These are phyloP conservation scores for Chalcosyrphus nemorum DNA, from an alignment of 2,888 invertebrate species.

Conservation along the genomic window DNA sequence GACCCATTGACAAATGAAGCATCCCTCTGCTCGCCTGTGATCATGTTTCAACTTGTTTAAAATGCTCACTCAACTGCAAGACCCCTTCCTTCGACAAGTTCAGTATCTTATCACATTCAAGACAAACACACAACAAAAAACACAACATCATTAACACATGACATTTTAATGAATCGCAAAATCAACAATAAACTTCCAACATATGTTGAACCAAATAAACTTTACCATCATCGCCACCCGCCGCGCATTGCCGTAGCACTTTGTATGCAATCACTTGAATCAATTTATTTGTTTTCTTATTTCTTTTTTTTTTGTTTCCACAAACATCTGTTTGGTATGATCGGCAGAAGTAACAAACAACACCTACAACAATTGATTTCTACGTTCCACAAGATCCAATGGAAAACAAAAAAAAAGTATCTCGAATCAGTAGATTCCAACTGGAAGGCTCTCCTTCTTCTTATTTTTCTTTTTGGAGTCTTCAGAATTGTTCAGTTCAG, in stretches of 20 bases:
- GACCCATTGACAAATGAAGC: constrained; percentile 22
- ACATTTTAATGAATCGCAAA: constrained; percentile 77
- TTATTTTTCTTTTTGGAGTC: not conserved
- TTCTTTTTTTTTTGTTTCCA: not conserved
- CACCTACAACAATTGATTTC: constrained; percentile 54
- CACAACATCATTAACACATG: constrained; percentile 76
- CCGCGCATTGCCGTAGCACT: not conserved
- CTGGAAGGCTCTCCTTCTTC: constrained; percentile 38
- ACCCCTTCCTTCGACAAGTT: not conserved
- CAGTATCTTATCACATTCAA: constrained; percentile 31
- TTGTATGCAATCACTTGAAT: constrained; percentile 19
- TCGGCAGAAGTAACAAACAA: no score
- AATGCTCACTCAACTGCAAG: constrained; percentile 29
- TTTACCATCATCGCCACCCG: constrained; percentile 2
- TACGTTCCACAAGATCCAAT: constrained; percentile 48
- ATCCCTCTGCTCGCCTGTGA: not conserved
- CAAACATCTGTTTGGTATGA: constrained; percentile 16
- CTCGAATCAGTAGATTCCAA: constrained; percentile 25
- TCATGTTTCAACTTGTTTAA: constrained; percentile 35
- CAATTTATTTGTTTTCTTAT: not conserved
- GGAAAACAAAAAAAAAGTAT: constrained; percentile 6
- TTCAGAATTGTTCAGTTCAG: constrained; percentile 15
- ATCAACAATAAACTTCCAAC: constrained; percentile 62
- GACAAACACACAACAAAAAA: constrained; percentile 15
- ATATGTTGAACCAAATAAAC: constrained; percentile 41